Percentiles rank a stretch among this genome's conserved stretches.
Conservation (phyloP, 2,888 invertebrate genomes). For the Thumatha senex region DNA sequence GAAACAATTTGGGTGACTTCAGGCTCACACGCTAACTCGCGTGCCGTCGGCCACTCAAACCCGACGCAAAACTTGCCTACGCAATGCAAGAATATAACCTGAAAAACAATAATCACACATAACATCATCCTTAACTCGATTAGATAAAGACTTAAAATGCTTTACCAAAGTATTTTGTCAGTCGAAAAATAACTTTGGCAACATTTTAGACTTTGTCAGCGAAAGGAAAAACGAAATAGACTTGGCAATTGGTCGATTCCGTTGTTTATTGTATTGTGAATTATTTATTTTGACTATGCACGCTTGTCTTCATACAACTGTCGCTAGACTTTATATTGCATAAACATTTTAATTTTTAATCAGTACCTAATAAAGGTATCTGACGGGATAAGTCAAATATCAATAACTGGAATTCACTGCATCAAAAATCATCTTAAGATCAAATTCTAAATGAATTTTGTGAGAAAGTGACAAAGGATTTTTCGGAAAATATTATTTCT, state of each 20-base stretch:
- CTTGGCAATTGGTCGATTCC: slow-evolving; percentile 48
- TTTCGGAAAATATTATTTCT: too few relatives aligned
- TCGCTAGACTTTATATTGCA: slow-evolving; percentile 5
- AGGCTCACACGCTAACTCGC: slow-evolving; percentile 66
- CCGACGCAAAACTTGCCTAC: slow-evolving; percentile 52
- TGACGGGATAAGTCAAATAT: too few relatives aligned
- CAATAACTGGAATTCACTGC: too few relatives aligned
- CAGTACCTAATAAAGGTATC: too few relatives aligned
- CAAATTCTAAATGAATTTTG: too few relatives aligned
- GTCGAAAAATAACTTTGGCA: slow-evolving; percentile 22
- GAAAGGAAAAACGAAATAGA: slow-evolving; percentile 44
- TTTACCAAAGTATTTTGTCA: slow-evolving; percentile 15
- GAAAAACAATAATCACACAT: slow-evolving; percentile 50
- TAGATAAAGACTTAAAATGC: slow-evolving; percentile 37
- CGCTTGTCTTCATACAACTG: slow-evolving; percentile 36
- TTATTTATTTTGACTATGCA: slow-evolving; percentile 45
- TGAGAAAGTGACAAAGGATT: too few relatives aligned
- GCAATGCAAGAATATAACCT: slow-evolving; percentile 54
- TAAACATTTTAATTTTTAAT: neutral
- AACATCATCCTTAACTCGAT: slow-evolving; percentile 39
- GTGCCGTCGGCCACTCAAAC: slow-evolving; percentile 66
- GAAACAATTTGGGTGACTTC: slow-evolving; percentile 49
- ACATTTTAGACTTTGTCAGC: slow-evolving; percentile 30
- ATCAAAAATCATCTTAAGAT: too few relatives aligned
- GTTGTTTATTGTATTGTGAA: slow-evolving; percentile 42